Evolutionary conservation across 2,797 vertebrate species (phyloP).

Genomic region (Bucorvus abyssinicus): DNA sequence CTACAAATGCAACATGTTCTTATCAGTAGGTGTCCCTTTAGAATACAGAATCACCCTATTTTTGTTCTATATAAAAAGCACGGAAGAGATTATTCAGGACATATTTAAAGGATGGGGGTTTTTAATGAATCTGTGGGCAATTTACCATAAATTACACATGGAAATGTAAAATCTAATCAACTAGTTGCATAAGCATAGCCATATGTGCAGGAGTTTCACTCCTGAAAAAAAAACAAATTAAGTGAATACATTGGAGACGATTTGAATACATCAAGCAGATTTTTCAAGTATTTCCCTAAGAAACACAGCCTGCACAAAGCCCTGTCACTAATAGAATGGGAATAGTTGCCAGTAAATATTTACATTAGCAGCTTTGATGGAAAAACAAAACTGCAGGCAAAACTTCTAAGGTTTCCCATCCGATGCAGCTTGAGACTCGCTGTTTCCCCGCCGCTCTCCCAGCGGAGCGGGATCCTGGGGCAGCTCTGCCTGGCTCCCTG

Average conservation of each 20-base stretch:
- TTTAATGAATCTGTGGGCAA: conserved; percentile 35
- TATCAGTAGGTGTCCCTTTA: conserved; percentile 27
- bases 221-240: background rate
- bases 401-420: background rate
- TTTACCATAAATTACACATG: conserved; percentile 57
- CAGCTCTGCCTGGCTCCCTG: background rate
- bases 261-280: conserved; percentile 49
- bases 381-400: conserved; percentile 40
- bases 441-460: background rate
- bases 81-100: background rate
- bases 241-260: conserved; percentile 29
- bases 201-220: conserved; percentile 41
- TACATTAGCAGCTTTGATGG: conserved; percentile 27
- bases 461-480: background rate
- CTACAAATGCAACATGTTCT: background rate
- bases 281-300: conserved; percentile 47
- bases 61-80: background rate
- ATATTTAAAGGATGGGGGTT: background rate
- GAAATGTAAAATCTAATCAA: conserved; percentile 66
- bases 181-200: conserved; percentile 40
- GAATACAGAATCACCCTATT: background rate
- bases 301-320: conserved; percentile 3
- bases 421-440: background rate
- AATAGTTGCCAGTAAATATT: conserved; percentile 57
- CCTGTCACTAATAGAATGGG: background rate